phyloP scores from a whole-genome alignment of 2,113 vertebrate genomes.

The Smithornis capensis region DNA sequence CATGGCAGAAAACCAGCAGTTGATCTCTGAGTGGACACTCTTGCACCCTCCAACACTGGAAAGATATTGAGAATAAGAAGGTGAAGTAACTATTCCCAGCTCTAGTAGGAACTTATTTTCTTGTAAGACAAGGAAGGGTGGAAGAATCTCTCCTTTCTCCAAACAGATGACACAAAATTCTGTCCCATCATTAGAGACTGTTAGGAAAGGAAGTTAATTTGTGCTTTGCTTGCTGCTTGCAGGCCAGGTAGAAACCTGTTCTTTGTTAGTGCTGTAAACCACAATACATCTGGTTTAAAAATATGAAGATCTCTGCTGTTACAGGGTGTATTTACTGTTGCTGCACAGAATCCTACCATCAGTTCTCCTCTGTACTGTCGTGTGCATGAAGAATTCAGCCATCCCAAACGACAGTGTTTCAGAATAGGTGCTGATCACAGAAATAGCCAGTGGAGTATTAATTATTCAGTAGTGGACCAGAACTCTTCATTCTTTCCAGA shows the following conservation, averaged over 20 bases:
- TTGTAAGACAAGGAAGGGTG: not conserved
- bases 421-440: constrained; percentile 5
- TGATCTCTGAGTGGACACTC: not conserved
- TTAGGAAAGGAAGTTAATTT: not conserved
- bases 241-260: not conserved
- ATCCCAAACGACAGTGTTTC: not conserved
- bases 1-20: not conserved
- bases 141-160: not conserved
- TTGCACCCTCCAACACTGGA: not conserved
- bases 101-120: not conserved
- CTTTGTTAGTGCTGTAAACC: not conserved
- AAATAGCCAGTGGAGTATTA: constrained; percentile 17
- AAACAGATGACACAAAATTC: not conserved
- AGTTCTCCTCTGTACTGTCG: not conserved
- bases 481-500: constrained; percentile 35
- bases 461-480: constrained; percentile 46
- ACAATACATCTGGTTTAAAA: not conserved
- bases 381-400: not conserved
- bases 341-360: not conserved
- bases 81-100: not conserved
- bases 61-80: not conserved
- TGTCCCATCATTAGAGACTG: not conserved
- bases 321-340: not conserved
- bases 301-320: not conserved
- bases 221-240: not conserved